Evolutionary conservation across 2,888 invertebrate genomes (phyloP).

Genomic region (Venusia cambrica): DNA sequence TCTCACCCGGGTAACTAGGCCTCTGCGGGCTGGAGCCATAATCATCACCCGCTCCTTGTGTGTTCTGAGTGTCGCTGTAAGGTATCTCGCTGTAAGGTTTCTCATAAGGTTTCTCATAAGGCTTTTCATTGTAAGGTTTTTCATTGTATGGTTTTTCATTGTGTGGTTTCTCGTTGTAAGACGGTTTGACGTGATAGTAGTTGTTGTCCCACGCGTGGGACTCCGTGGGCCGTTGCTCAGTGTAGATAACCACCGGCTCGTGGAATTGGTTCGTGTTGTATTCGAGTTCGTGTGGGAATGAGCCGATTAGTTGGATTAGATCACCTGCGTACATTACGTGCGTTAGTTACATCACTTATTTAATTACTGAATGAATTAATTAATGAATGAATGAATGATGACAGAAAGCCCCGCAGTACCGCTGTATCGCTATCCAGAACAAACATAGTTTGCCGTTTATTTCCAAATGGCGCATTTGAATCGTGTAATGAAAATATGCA

Average conservation of each 20-base stretch:
- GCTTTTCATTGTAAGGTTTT: too few relatives aligned
- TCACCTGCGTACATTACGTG: slow-evolving; percentile 62
- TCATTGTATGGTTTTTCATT: slow-evolving; percentile 65
- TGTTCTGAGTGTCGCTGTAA: slow-evolving; percentile 17
- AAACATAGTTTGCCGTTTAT: too few relatives aligned
- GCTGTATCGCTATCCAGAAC: too few relatives aligned
- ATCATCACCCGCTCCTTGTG: slow-evolving; percentile 62
- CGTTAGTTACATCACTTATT: slow-evolving; percentile 35
- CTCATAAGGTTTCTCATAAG: slow-evolving; percentile 26
- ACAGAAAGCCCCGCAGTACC: too few relatives aligned
- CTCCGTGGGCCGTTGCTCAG: slow-evolving; percentile 58
- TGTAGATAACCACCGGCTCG: slow-evolving; percentile 73
- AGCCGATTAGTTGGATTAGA: slow-evolving; percentile 72
- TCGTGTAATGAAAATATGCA: too few relatives aligned
- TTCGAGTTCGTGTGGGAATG: slow-evolving; percentile 74
- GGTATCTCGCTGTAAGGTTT: slow-evolving; percentile 45
- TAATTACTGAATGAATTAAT: too few relatives aligned
- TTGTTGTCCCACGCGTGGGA: slow-evolving; percentile 58
- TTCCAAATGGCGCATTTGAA: too few relatives aligned
- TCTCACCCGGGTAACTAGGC: slow-evolving; percentile 74
- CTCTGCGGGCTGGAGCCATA: slow-evolving; percentile 69
- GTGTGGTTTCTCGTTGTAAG: slow-evolving; percentile 69
- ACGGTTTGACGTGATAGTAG: slow-evolving; percentile 72
- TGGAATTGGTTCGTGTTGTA: slow-evolving; percentile 73
- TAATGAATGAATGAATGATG: too few relatives aligned